Evolutionary conservation across 2,797 vertebrate genomes (phyloP).

Genomic region (Malurus leucopterus): DNA sequence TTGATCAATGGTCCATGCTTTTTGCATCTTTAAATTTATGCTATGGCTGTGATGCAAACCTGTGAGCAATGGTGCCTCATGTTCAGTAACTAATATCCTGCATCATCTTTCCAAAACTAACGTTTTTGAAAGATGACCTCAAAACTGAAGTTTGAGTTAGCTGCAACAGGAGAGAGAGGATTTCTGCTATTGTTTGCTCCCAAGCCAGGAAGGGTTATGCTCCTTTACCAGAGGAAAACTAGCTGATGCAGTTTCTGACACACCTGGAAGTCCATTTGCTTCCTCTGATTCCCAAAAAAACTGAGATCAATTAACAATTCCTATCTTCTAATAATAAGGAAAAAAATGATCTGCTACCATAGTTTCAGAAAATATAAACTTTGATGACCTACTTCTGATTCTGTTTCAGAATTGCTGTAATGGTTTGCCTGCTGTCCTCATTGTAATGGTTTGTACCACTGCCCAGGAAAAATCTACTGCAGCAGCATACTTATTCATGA

Average conservation of each 20-base stretch:
- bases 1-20: not conserved
- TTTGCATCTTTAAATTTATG: not conserved
- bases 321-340: not conserved
- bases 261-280: not conserved
- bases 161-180: not conserved
- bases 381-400: not conserved
- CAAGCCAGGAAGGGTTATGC: not conserved
- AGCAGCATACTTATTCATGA: not conserved
- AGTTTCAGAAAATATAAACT: not conserved
- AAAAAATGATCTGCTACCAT: not conserved
- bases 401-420: not conserved
- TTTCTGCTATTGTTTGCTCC: not conserved
- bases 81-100: not conserved
- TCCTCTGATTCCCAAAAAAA: not conserved
- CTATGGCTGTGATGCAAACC: not conserved
- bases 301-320: not conserved
- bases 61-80: not conserved
- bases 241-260: not conserved
- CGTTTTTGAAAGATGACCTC: not conserved
- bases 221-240: not conserved
- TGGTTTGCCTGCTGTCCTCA: not conserved
- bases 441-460: not conserved
- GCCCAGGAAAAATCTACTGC: conserved; percentile 9
- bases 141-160: not conserved
- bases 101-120: not conserved